A percentile compares a stretch with the other conserved stretches of the same genome.
Conservation (phyloP, 35 echinoderm and acorn worm species). For the Holothuria glaberrima region DNA sequence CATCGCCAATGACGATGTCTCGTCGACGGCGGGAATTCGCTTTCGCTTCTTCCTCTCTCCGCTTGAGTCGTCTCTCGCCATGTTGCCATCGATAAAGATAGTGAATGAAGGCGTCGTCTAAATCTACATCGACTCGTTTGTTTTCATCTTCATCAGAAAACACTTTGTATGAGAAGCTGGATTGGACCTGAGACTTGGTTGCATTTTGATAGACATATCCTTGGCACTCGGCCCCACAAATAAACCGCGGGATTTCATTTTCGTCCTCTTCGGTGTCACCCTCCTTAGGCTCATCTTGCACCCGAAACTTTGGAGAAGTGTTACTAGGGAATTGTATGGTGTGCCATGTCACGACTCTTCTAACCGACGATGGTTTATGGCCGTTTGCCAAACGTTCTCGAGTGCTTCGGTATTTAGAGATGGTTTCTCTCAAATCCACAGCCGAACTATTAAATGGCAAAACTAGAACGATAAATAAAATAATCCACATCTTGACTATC, state of each 20-base stretch:
- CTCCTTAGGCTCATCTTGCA: neutral
- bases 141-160: constrained; percentile 13
- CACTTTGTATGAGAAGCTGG: constrained; percentile 28
- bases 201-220: constrained; percentile 15
- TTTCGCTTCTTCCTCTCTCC: neutral
- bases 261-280: neutral
- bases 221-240: constrained; percentile 39
- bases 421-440: neutral
- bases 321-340: constrained; percentile 39
- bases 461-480: neutral
- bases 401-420: too few species aligned
- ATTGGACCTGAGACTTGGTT: neutral
- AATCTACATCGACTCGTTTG: constrained; percentile 23
- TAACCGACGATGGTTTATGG: neutral
- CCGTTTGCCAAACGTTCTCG: neutral
- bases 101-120: constrained; percentile 61
- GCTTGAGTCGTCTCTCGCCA: constrained; percentile 13
- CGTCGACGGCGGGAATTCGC: constrained; percentile 38
- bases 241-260: neutral
- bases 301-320: neutral
- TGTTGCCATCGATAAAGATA: constrained; percentile 78
- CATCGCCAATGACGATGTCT: constrained; percentile 57
- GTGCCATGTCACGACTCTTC: constrained; percentile 21
- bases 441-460: neutral
- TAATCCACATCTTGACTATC: neutral